phyloP scores from a whole-genome alignment of 1,140 invertebrate genomes.

The Orius insidiosus region DNA sequence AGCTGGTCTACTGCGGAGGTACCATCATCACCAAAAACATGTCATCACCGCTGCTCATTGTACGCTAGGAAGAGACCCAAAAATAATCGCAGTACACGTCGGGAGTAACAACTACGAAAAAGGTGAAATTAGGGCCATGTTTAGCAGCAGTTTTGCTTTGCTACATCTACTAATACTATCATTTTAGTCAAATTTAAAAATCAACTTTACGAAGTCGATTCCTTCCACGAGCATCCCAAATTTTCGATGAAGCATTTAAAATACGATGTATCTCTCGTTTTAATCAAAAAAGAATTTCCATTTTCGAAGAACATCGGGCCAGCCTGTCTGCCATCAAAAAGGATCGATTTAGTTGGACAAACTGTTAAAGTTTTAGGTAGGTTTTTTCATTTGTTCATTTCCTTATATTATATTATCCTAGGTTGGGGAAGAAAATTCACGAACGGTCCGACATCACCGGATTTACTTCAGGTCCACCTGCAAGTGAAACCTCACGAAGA shows the following conservation, averaged over 20 bases:
- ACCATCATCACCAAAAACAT: slow-evolving; percentile 5
- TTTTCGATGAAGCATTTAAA: neutral
- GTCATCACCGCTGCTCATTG: neutral
- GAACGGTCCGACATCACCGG: too few species aligned
- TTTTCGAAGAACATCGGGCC: neutral
- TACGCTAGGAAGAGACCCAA: neutral
- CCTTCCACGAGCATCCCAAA: neutral
- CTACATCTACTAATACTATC: neutral
- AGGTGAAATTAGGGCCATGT: too few species aligned
- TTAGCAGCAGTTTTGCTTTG: too few species aligned
- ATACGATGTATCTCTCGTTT: neutral
- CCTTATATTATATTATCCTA: too few species aligned
- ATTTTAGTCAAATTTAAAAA: neutral
- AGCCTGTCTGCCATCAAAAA: neutral
- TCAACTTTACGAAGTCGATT: neutral
- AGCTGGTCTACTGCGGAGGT: slow-evolving; percentile 1
- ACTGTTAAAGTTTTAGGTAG: neutral
- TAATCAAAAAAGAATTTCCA: neutral
- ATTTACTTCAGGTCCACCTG: too few species aligned
- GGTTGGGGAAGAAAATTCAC: too few species aligned
- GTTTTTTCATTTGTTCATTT: neutral
- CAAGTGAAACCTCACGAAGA: too few species aligned
- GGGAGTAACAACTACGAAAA: neutral
- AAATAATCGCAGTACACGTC: neutral
- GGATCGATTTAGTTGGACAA: neutral